Conservation (phyloP, 2,888 invertebrate genomes). For the Caenorhabditis sp. region DNA sequence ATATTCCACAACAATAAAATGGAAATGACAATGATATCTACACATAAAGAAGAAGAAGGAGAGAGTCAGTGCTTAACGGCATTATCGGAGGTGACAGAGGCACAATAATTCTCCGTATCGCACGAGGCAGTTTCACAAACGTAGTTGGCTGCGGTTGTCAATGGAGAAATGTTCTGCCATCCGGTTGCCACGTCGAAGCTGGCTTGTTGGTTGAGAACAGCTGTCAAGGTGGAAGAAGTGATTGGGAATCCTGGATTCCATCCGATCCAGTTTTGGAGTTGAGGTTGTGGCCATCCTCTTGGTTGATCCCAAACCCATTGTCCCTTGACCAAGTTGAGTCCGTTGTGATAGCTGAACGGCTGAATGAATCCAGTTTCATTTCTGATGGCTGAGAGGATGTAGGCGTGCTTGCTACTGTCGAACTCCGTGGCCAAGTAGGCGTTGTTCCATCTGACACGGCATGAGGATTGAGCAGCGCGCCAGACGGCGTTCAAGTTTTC, state of each 20-base stretch:
- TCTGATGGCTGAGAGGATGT: conserved; percentile 11
- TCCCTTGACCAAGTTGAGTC: conserved; percentile 30
- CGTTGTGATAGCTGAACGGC: conserved; percentile 54
- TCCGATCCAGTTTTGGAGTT: background rate
- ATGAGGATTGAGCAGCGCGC: conserved; percentile 55
- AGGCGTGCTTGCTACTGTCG: conserved; percentile 49
- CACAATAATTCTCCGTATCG: conserved; percentile 58
- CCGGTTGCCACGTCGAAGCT: conserved; percentile 15
- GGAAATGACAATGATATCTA: background rate
- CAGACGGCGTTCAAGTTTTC: conserved; percentile 38
- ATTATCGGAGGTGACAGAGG: background rate
- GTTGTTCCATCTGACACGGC: conserved; percentile 32
- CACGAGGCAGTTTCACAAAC: conserved; percentile 52
- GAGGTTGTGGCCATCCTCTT: conserved; percentile 4
- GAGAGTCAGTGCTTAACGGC: background rate
- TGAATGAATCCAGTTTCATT: conserved; percentile 34
- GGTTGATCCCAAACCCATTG: conserved; percentile 49
- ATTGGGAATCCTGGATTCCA: conserved; percentile 52
- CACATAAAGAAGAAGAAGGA: background rate
- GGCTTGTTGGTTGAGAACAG: conserved; percentile 36
- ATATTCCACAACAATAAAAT: background rate
- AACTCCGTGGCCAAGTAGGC: conserved; percentile 50
- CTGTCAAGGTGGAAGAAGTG: background rate
- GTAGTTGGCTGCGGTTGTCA: conserved; percentile 32
- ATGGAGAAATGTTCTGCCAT: conserved; percentile 47